Evolutionary conservation across 2,113 vertebrate species (phyloP), one percentile per base, ranked within the genome.

Genomic region (Dissostichus mawsoni): DNA sequence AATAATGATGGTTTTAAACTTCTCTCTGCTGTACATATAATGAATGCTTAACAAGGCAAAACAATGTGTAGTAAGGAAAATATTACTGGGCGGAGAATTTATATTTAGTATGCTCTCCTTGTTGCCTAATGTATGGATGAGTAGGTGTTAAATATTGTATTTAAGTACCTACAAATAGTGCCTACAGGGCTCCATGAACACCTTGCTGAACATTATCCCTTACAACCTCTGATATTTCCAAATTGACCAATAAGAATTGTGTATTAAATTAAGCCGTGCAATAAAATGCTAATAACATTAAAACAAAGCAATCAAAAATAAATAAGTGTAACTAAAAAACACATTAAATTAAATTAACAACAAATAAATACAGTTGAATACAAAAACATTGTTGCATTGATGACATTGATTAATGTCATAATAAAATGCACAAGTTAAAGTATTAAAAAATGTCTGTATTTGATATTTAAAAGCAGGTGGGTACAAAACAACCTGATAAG

Each of bases 401-500:
- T 50, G 63, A 41, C 18, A 52, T 36, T 47, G 5, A 33, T 52
- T 18, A 2, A 67, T 53, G 29, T 36, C 65, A 33, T 44, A 41
- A 41, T 29, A 12, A 29, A 5, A 52, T 29, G 8, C 11, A 14
- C 14, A n/a, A 20, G 12, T n/a, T 16, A 23, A 44, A 8, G 11
- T 6, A 23, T 36, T 61, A 29, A 9, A 1, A 41, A 61, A 3
- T 41, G 9, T 51, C 45, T 7, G 52, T n/a, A 64, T n/a, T 75
- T 56, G 1, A 29, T 56, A 3, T 58, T 84, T 57, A 76, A 80
- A 90, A 80, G 78, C 91, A 92, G 92, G 86, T 91, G 89, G 73
- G 23, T 85, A 82, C 57, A 89, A 90, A 91, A 91, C 85, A 88
- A 64, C 72, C 87, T 90, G 82, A 88, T 73, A 69, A 88, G 69